Percentiles rank a stretch among this genome's conserved stretches.
These are phyloP conservation scores for Seladonia tumulorum DNA, from an alignment of 2,888 invertebrate species.

Conservation along the genomic window DNA sequence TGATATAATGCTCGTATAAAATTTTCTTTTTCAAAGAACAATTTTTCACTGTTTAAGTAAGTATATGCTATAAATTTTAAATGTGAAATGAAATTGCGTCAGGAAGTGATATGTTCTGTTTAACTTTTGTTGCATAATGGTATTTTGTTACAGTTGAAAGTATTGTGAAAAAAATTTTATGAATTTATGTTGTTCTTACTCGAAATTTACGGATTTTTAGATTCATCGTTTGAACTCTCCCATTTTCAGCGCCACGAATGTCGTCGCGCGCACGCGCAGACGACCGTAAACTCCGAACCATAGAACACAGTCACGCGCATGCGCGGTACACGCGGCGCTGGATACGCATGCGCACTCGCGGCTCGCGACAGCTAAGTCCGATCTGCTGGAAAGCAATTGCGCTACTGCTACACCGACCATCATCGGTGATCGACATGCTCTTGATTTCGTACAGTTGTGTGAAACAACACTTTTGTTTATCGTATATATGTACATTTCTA, in stretches of 20 bases:
- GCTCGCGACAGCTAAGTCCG: conserved; percentile 43
- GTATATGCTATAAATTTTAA: not conserved
- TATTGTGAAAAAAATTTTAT: not conserved
- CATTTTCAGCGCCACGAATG: not conserved
- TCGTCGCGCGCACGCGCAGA: not conserved
- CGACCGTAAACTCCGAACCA: not conserved
- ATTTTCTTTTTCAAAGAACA: not conserved
- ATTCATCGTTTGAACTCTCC: not conserved
- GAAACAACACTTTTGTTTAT: conserved; percentile 8
- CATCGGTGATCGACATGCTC: conserved; percentile 49
- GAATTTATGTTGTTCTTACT: not conserved
- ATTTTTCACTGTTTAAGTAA: not conserved
- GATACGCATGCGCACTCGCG: conserved; percentile 51
- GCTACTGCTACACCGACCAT: conserved; percentile 73
- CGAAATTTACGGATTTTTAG: not conserved
- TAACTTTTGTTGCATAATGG: not conserved
- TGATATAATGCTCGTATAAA: not conserved
- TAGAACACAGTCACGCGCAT: conserved; percentile 2
- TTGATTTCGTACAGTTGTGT: not conserved
- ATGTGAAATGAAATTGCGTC: not conserved
- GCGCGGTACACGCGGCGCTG: not conserved
- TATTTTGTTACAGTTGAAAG: not conserved
- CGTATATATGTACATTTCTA: conserved; percentile 10
- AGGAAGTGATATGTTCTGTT: not conserved
- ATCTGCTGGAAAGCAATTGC: conserved; percentile 72